phyloP scores from a whole-genome alignment of 2,888 invertebrate species.

The Machimus atricapillus region DNA sequence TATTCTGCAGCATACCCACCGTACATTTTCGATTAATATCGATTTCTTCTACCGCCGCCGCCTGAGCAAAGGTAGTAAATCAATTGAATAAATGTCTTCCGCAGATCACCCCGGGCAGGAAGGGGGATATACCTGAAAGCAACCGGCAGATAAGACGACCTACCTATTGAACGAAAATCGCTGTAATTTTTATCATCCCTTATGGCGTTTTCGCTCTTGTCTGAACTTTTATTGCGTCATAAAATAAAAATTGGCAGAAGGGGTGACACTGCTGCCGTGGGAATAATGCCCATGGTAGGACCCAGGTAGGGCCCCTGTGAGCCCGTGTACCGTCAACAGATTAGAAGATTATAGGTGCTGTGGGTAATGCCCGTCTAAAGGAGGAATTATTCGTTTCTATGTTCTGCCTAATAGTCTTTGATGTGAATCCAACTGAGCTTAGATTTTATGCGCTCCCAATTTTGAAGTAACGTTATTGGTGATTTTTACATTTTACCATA shows the following conservation, averaged over 20 bases:
- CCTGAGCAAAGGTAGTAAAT: neutral
- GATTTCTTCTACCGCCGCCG: neutral
- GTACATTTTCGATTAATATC: neutral
- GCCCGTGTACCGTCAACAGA: neutral
- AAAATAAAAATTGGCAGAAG: conserved; percentile 5
- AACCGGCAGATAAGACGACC: neutral
- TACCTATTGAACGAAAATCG: conserved; percentile 20
- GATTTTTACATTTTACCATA: neutral
- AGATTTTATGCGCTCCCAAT: neutral
- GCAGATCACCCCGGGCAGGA: neutral
- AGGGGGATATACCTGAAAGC: neutral
- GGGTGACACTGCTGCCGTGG: neutral
- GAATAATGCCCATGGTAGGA: neutral
- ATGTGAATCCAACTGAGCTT: neutral
- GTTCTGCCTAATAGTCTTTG: neutral
- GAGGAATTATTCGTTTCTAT: neutral
- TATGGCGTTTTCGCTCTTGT: conserved; percentile 6
- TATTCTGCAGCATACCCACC: neutral
- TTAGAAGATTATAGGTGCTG: neutral
- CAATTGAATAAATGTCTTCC: neutral
- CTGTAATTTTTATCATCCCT: conserved; percentile 27
- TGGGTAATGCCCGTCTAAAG: neutral
- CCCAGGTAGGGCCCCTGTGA: neutral
- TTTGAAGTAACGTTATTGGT: neutral
- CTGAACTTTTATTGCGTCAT: conserved; percentile 29